These are phyloP conservation scores for Lycocorax pyrrhopterus DNA, from an alignment of 2,113 vertebrate genomes.

Conservation along the genomic window DNA sequence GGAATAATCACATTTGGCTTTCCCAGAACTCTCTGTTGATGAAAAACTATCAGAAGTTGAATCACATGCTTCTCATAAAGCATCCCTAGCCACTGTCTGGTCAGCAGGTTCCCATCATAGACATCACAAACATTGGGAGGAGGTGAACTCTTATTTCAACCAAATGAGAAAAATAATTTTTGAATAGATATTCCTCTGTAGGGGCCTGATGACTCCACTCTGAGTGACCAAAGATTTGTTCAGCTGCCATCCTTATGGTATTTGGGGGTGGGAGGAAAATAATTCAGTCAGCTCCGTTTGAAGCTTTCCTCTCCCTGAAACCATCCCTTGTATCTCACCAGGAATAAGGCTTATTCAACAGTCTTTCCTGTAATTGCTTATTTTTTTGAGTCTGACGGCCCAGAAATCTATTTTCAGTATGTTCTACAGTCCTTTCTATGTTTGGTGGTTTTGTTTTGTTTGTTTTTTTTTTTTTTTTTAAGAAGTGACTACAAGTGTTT, in stretches of 20 bases:
- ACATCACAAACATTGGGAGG: neutral
- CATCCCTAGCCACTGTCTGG: neutral
- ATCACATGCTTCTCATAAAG: neutral
- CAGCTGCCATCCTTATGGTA: neutral
- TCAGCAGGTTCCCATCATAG: neutral
- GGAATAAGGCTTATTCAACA: neutral
- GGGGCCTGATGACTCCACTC: neutral
- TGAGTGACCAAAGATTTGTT: neutral
- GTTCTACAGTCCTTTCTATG: neutral
- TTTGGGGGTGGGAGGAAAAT: neutral
- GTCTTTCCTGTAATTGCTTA: neutral
- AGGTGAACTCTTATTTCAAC: neutral
- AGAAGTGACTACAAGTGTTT: neutral
- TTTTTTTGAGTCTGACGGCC: neutral
- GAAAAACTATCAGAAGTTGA: neutral
- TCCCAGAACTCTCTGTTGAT: neutral
- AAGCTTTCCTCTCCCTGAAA: neutral
- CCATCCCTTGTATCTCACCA: neutral
- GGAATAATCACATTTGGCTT: neutral
- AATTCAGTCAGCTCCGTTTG: neutral
- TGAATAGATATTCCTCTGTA: neutral
- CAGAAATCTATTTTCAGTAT: neutral
- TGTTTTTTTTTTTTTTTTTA: rapidly evolving
- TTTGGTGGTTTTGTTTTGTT: rapidly evolving
- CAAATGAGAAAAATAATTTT: neutral